Conservation (phyloP, 2,113 vertebrate genomes). For the Scartelaos histophorus region DNA sequence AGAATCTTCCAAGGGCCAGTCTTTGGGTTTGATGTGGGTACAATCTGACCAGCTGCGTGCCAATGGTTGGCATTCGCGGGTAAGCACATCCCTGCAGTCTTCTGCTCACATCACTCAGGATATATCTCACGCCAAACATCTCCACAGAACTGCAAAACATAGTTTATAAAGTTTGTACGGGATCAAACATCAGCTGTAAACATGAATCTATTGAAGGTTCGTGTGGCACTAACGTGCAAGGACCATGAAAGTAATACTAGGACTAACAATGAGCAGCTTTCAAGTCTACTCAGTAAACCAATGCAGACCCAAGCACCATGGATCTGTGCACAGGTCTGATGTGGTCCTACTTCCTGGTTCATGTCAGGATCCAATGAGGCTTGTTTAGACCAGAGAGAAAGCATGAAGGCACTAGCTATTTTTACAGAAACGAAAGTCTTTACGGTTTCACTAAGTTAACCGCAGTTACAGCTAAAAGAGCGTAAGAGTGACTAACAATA, state of each 20-base stretch:
- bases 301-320: background rate
- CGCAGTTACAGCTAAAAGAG: background rate
- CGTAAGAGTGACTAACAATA: background rate
- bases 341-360: background rate
- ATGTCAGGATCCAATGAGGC: background rate
- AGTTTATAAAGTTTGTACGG: background rate
- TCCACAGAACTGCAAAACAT: conserved; percentile 9
- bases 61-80: background rate
- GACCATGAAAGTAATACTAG: too few relatives aligned
- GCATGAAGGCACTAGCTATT: background rate
- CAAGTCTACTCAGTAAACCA: background rate
- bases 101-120: conserved; percentile 28
- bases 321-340: background rate
- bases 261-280: background rate
- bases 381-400: background rate
- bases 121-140: conserved; percentile 50
- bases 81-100: conserved; percentile 20
- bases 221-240: too few relatives aligned
- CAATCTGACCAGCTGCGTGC: background rate
- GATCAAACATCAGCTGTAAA: background rate
- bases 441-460: background rate
- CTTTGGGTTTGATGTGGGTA: background rate
- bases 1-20: background rate
- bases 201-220: too few relatives aligned
- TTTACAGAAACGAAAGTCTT: background rate